phyloP scores from a whole-genome alignment of 2,113 vertebrate genomes.

The Ellobius talpinus region DNA sequence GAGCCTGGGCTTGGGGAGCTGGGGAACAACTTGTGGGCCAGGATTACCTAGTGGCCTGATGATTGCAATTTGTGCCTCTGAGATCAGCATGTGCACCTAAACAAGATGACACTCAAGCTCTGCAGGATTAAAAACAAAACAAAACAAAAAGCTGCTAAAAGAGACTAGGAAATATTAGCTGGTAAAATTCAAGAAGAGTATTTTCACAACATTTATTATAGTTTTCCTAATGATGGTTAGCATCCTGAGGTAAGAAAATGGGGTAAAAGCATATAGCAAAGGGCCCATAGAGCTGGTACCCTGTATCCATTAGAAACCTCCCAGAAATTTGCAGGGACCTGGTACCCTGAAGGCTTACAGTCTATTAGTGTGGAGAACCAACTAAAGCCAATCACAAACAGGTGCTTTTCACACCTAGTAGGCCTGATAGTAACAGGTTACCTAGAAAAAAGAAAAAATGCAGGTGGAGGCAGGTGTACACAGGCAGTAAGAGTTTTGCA shows the following conservation, averaged over 20 bases:
- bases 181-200: background rate
- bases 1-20: background rate
- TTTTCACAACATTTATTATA: background rate
- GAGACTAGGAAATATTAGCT: background rate
- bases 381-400: background rate
- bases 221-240: background rate
- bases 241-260: background rate
- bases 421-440: background rate
- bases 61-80: too few species aligned
- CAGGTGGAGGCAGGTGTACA: background rate
- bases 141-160: background rate
- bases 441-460: background rate
- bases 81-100: too few species aligned
- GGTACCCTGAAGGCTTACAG: background rate
- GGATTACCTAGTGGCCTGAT: background rate
- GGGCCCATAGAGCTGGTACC: fast-evolving
- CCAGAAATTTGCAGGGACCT: background rate
- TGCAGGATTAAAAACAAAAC: background rate
- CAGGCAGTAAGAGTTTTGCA: background rate
- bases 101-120: background rate
- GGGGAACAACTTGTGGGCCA: background rate
- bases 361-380: background rate
- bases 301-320: too few species aligned
- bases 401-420: too few species aligned
- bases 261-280: background rate